These are phyloP conservation scores for Biston betularia DNA, from an alignment of 2,888 invertebrate genomes.

Conservation along the genomic window DNA sequence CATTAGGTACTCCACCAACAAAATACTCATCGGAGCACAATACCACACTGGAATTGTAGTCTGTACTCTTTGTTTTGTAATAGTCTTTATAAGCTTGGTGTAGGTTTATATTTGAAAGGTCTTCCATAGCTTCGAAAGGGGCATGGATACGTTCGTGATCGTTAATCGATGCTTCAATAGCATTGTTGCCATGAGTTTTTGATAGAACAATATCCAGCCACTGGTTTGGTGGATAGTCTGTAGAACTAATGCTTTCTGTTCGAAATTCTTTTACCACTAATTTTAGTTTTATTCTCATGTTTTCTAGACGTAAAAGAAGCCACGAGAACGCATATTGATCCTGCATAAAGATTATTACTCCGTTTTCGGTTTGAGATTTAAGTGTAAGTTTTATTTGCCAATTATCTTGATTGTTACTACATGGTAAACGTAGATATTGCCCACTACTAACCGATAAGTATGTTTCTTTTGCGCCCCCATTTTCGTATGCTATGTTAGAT, in stretches of 20 bases:
- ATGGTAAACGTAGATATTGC: slow-evolving; percentile 73
- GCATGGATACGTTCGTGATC: slow-evolving; percentile 71
- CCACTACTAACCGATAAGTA: slow-evolving; percentile 64
- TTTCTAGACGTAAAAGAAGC: slow-evolving; percentile 69
- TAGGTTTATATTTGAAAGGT: not conserved
- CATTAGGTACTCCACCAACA: slow-evolving; percentile 67
- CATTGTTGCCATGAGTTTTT: slow-evolving; percentile 65
- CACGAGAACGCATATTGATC: slow-evolving; percentile 59
- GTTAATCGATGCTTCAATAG: slow-evolving; percentile 76
- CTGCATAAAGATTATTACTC: slow-evolving; percentile 68
- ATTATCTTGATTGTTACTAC: slow-evolving; percentile 65
- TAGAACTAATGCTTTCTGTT: slow-evolving; percentile 69
- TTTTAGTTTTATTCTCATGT: slow-evolving; percentile 72
- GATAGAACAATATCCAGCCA: slow-evolving; percentile 73
- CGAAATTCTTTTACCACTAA: slow-evolving; percentile 58
- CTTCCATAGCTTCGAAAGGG: slow-evolving; percentile 46
- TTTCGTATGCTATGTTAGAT: slow-evolving; percentile 75
- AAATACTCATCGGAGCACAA: slow-evolving; percentile 73
- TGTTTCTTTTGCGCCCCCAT: slow-evolving; percentile 70
- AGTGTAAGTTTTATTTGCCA: slow-evolving; percentile 75
- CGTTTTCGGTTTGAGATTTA: slow-evolving; percentile 68
- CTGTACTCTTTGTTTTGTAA: slow-evolving; percentile 1
- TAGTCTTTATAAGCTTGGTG: not conserved
- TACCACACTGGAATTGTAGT: slow-evolving; percentile 17
- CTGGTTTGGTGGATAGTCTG: slow-evolving; percentile 65